Base-by-base conservation (phyloP, 2,113 vertebrate species). In the Vulpes vulpes region DNA sequence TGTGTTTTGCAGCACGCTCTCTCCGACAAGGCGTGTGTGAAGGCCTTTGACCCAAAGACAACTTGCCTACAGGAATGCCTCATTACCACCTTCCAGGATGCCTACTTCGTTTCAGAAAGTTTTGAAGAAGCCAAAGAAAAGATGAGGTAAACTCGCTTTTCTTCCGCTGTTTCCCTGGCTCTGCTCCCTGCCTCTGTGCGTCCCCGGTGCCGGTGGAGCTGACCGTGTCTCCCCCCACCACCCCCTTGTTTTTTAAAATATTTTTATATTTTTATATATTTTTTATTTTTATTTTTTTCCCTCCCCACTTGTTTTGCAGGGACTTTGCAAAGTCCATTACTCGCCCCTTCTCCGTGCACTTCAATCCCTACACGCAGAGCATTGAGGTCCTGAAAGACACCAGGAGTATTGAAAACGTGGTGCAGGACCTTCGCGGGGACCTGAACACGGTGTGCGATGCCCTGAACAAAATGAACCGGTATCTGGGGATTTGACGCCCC, bases 51-150 rank as follows among this genome's bases (percentile, higher is more conserved):
- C 98, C 99, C 99, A n/a, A 99, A 99, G 98, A 99, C 99, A 76
- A 99, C 99, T 67, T 99, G 99, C 98, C 98, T 98, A 95, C 99
- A 99, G 98, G 99, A 99, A 98, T 99, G 99, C 98, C 99, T 99
- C 98, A 99, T 99, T 98, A 99, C 99, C 64, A 99, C 99, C 92
- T 99, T 99, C 98, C 99, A 99, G 98, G 99, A 99, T 35, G 99
- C 99, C 82, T 99, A 99, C 98, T 99, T 99, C 98, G 99, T 99
- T 95, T 99, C 99, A 0, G 99, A 99, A 98, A 99, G 99, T 99
- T 99, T 99, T 93, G 99, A 99, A 98, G 99, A 99, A 98, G 99
- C 99, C 98, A 99, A 99, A 98, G 99, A 99, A 98, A 99, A 99
- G 97, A 99, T 99, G 99, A 99, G 99, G 99, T 99, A 98, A 97